Percentiles rank a stretch among this genome's conserved stretches.
Conservation (phyloP, 2,113 vertebrate genomes). For the Pterocles burchelli region DNA sequence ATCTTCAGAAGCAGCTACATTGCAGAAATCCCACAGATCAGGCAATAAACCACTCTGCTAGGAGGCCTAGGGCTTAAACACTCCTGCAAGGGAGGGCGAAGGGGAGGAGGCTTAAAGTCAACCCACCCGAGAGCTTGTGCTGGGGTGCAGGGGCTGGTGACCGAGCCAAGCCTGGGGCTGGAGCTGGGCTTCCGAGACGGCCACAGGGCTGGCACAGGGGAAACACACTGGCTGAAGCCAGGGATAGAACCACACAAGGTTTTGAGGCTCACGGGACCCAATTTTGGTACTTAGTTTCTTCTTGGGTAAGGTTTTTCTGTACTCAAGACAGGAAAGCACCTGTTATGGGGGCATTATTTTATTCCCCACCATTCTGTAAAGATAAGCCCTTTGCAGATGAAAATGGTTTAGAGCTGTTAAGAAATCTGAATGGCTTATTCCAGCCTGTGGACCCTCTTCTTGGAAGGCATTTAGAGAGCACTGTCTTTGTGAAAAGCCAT, state of each 20-base stretch:
- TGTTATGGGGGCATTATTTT: neutral
- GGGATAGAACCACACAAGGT: fast-evolving
- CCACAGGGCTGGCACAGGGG: fast-evolving
- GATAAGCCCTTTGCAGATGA: neutral
- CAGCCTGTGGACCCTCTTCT: neutral
- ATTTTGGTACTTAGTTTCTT: neutral
- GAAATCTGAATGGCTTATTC: neutral
- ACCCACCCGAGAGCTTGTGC: fast-evolving
- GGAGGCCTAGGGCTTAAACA: neutral
- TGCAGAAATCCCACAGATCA: neutral
- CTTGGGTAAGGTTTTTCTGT: neutral
- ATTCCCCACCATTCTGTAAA: neutral
- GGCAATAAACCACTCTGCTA: neutral
- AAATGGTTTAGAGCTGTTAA: neutral
- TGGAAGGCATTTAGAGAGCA: neutral
- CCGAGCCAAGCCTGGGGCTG: neutral
- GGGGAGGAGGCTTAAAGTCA: neutral
- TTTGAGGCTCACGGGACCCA: neutral
- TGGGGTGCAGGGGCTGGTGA: fast-evolving
- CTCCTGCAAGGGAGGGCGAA: neutral
- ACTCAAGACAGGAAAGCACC: neutral
- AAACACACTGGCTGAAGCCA: neutral
- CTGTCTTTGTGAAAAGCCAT: neutral
- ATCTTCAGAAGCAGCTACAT: neutral
- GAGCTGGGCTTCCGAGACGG: fast-evolving